Base-by-base conservation (phyloP, 2,797 vertebrate species). In the Chrysocyon brachyurus region DNA sequence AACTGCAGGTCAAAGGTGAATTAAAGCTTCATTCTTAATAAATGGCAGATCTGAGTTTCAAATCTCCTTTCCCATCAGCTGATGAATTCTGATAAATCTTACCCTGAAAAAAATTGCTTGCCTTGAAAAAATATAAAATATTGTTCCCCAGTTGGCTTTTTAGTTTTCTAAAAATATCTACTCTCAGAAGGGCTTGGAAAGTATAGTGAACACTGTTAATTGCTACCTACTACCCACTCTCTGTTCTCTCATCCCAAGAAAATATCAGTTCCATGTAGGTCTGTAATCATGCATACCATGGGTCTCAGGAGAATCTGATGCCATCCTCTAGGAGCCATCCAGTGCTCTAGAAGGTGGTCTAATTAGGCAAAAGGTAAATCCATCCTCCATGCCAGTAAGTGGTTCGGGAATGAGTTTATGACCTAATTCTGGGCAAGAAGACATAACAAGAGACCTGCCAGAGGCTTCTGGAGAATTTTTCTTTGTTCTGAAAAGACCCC, bases 201-300 rank as follows among this genome's bases (percentile, higher is more conserved):
- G 16, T 1, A 0, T 6, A 75, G 31, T 6, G 24, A n/a, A 54
- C 22, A 21, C 16, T 16, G 1, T 52, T 75, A n/a, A 10, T 64
- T 70, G 17, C 88, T 40, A 63, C 22, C 54, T 0, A 12, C 33
- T 0, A 57, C 16, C 5, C 98, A 96, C 91, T 92, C 79, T 83
- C 87, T 70, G 0, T 24, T 31, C 59, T 33, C 33, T 3, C 26
- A n/a, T 85, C n/a, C 31, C 59, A 21, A 22, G 46, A 72, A 63
- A 75, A 64, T 4, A 2, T 40, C 61, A 49, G n/a, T 54, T n/a
- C 24, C 54, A 12, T 15, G 3, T 21, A 59, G 16, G n/a, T 75
- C 33, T 21, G 16, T 26, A 52, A 46, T 56, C 36, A 17, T 12
- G 14, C 10, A 70, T 10, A 9, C 3, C 26, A 33, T 3, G 15